phyloP scores from a whole-genome alignment of 2,888 invertebrate genomes.

The Noctuana brunneofusca region DNA sequence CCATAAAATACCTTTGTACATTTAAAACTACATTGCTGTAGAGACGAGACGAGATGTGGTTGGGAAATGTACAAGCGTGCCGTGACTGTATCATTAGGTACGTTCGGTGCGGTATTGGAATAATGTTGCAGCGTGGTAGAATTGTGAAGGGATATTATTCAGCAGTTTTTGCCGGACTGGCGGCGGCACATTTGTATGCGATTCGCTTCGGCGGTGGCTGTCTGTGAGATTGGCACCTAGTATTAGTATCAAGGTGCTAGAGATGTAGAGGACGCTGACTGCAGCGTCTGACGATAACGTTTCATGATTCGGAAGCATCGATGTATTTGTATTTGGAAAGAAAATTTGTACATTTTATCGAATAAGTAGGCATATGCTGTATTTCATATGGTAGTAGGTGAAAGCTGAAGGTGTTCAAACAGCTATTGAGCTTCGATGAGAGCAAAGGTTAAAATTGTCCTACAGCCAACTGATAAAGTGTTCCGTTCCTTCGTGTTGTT shows the following conservation, averaged over 20 bases:
- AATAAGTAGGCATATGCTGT: too few relatives aligned
- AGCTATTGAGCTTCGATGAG: constrained; percentile 20
- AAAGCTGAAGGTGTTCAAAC: too few relatives aligned
- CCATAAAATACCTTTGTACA: too few relatives aligned
- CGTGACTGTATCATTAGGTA: constrained; percentile 69
- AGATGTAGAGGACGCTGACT: constrained; percentile 11
- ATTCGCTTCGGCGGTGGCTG: constrained; percentile 70
- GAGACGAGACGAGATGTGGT: constrained; percentile 47
- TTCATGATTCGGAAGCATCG: not conserved
- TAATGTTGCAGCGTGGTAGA: constrained; percentile 48
- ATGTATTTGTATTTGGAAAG: too few relatives aligned
- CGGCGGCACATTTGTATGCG: constrained; percentile 75
- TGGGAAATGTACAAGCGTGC: constrained; percentile 63
- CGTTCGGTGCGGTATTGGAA: constrained; percentile 62
- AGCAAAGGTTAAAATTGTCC: constrained; percentile 31
- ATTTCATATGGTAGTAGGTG: too few relatives aligned
- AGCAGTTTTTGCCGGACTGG: constrained; percentile 70
- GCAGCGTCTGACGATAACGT: not conserved
- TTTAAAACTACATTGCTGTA: not conserved
- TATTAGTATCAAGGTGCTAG: constrained; percentile 37
- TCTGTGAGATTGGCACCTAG: constrained; percentile 70
- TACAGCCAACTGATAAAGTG: constrained; percentile 27
- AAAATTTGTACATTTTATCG: too few relatives aligned
- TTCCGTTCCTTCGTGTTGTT: constrained; percentile 4
- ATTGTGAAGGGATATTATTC: constrained; percentile 69